Evolutionary conservation across 2,888 invertebrate species (phyloP), one percentile per base, ranked within the genome.

Genomic region (Troides oblongomaculatus): DNA sequence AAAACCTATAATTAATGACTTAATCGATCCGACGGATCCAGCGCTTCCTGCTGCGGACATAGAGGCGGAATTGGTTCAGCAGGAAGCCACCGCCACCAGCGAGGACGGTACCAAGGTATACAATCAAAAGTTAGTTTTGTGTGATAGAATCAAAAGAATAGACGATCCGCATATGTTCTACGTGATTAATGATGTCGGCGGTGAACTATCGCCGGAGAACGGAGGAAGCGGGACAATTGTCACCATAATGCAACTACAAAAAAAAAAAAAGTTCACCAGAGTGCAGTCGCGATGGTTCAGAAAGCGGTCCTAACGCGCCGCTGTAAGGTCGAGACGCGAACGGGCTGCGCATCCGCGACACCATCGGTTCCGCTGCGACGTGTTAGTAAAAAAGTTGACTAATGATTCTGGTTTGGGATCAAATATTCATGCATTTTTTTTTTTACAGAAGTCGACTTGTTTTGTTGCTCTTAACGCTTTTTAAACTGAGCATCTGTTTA

Each of bases 331-430:
- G 69, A 76, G 62, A 79, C 74, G 83, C 0, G 23, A 60, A 46
- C 62, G 14, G 56, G 12, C 50, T 18, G 43, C 30, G 5, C 23
- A 57, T 21, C 46, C 43, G 64, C 50, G 64, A 23, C 30, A 4
- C 43, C 25, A 66, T 70, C 61, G 30, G 39, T 53, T 61, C 65
- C 53, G 30, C 64, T 65, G 64, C 60, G 66, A 68, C 72, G 62
- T 68, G 67, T 69, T 72, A 77, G 77, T 87, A 90, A 92, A 91
- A 89, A 92, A 87, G 78, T 89, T 92, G 91, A 92, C 91, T 92
- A 92, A 92, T 92, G 92, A 91, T 89, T 90, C 87, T 89, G 88
- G 91, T 91, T 89, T 87, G 79, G 84, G 84, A 90, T 91, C 91
- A 89, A 89, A 91, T 88, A 92, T 92, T 91, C 92, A 90, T 90